These are phyloP conservation scores for Neria commutata DNA, from an alignment of 2,888 invertebrate genomes.

Conservation along the genomic window DNA sequence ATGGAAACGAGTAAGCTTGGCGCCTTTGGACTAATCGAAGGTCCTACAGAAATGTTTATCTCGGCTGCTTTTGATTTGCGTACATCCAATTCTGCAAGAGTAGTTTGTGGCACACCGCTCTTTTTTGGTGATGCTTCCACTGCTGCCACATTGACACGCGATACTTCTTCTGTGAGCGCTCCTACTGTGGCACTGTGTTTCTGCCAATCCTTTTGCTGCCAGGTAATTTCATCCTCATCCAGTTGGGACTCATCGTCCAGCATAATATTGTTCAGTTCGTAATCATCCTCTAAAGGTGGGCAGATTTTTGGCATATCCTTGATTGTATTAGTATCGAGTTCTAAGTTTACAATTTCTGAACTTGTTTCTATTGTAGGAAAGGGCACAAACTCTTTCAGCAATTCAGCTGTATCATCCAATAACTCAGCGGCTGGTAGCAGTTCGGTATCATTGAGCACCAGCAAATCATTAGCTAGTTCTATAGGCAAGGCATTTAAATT, in stretches of 20 bases:
- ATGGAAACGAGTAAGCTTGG: not conserved
- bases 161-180: too few relatives aligned
- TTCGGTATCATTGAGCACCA: not conserved
- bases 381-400: not conserved
- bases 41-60: not conserved
- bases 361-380: not conserved
- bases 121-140: not conserved
- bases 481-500: not conserved
- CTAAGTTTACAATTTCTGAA: not conserved
- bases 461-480: not conserved
- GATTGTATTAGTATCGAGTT: not conserved
- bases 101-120: not conserved
- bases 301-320: not conserved
- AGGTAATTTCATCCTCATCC: not conserved
- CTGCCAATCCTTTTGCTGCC: not conserved
- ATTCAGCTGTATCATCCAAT: not conserved
- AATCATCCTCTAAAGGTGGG: not conserved
- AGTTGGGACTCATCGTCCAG: not conserved
- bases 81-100: not conserved
- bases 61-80: not conserved
- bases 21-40: not conserved
- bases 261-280: not conserved
- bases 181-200: too few relatives aligned
- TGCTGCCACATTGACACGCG: too few relatives aligned
- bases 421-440: not conserved